Evolutionary conservation across 2,797 vertebrate genomes (phyloP).

Genomic region (Scleropages formosus): DNA sequence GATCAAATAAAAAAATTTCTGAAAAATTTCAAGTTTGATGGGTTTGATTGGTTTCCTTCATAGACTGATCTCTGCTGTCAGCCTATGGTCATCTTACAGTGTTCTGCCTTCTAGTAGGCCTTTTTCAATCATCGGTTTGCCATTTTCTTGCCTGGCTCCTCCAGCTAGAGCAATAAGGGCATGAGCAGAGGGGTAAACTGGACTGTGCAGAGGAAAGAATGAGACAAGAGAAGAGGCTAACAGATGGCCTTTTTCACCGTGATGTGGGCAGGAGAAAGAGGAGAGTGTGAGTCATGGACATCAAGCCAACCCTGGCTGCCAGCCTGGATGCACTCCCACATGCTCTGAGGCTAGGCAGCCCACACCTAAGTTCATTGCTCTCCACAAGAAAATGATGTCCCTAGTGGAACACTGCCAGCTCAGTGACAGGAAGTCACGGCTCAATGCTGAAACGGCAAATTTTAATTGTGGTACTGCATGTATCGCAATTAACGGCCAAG

Average conservation of each 20-base stretch:
- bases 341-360: slow-evolving; percentile 3
- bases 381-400: background rate
- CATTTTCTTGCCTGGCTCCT: slow-evolving; percentile 18
- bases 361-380: slow-evolving; percentile 15
- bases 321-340: background rate
- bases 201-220: background rate
- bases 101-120: no score
- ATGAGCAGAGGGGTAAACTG: background rate
- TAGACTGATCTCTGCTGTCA: no score
- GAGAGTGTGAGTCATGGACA: slow-evolving; percentile 18
- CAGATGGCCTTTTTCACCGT: slow-evolving; percentile 23
- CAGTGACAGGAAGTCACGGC: background rate
- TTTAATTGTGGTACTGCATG: no score
- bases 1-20: no score
- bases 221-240: background rate
- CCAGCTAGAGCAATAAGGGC: background rate
- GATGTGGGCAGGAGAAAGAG: background rate
- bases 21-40: no score
- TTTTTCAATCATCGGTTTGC: no score
- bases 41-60: no score
- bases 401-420: background rate
- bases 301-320: background rate
- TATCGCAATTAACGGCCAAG: no score
- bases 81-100: no score
- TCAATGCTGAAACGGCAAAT: no score